phyloP scores from a whole-genome alignment of 2,797 vertebrate species.

The Ispidina lecontei region DNA sequence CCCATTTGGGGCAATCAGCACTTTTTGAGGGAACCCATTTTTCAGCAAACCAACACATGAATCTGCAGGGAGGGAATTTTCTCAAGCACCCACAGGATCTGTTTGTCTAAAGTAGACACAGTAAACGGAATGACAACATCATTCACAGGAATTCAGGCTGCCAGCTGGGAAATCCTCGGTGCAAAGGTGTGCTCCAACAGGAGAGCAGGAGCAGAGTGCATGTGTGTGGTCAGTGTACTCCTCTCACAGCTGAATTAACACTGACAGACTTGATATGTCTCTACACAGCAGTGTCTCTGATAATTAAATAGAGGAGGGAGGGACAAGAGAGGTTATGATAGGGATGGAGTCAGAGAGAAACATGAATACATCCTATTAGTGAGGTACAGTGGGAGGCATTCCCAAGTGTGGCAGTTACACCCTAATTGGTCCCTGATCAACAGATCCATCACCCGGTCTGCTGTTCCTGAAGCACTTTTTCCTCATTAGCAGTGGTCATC shows the following conservation, averaged over 20 bases:
- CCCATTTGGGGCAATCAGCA: neutral
- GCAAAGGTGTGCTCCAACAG: neutral
- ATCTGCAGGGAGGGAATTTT: neutral
- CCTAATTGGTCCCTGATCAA: conserved; percentile 50
- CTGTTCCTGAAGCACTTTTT: conserved; percentile 35
- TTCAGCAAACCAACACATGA: neutral
- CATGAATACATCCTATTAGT: neutral
- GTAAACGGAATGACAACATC: accelerated
- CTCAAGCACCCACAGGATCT: neutral
- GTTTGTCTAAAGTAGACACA: neutral
- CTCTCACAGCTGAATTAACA: conserved; percentile 4
- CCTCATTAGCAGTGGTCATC: conserved; percentile 39
- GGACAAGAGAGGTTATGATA: neutral
- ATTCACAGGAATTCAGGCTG: neutral
- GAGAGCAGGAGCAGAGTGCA: neutral
- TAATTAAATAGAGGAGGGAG: conserved; percentile 7
- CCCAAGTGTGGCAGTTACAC: neutral
- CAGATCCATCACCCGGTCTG: conserved; percentile 20
- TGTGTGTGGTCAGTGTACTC: neutral
- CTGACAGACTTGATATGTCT: neutral
- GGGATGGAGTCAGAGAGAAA: neutral
- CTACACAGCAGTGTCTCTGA: neutral
- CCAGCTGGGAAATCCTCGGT: neutral
- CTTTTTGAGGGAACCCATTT: neutral
- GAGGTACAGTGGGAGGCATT: neutral